phyloP scores from a whole-genome alignment of 2,113 vertebrate genomes.

The Beaufortia kweichowensis region DNA sequence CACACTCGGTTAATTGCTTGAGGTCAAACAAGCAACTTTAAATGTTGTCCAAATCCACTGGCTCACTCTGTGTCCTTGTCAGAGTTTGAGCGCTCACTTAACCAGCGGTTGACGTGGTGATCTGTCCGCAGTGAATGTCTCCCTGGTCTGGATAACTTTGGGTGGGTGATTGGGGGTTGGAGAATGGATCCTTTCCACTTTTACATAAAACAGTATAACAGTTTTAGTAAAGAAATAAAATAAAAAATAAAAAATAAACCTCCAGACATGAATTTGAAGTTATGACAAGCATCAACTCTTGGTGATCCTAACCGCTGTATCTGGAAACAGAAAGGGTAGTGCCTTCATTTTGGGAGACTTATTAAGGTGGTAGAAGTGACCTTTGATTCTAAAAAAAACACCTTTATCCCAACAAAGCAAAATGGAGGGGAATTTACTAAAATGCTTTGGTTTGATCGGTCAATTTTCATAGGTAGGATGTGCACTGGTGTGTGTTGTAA shows the following conservation, averaged over 20 bases:
- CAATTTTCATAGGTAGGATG: conserved; percentile 38
- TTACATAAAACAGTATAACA: not conserved
- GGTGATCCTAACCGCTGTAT: conserved; percentile 30
- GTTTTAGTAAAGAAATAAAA: not conserved
- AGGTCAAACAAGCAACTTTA: conserved; percentile 28
- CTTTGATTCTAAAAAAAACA: conserved; percentile 55
- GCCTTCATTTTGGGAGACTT: conserved; percentile 58
- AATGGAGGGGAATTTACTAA: conserved; percentile 23
- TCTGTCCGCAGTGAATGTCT: conserved; percentile 18
- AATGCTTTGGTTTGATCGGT: conserved; percentile 45
- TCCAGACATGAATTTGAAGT: conserved; percentile 53
- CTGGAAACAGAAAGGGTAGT: conserved; percentile 59
- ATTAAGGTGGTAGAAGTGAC: conserved; percentile 60
- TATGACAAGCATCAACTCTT: not conserved
- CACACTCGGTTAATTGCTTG: conserved; percentile 26
- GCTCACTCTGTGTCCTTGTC: conserved; percentile 34
- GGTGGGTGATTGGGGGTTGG: conserved; percentile 46
- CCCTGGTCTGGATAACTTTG: conserved; percentile 46
- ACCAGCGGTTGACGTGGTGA: conserved; percentile 32
- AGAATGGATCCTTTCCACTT: conserved; percentile 29
- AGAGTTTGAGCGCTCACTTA: conserved; percentile 43
- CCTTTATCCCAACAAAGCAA: conserved; percentile 47
- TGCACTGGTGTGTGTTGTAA: conserved; percentile 35
- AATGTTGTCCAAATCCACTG: conserved; percentile 41
- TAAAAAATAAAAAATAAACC: conserved; percentile 36